Percentiles rank a stretch among this genome's conserved stretches.
Evolutionary conservation across 2,888 invertebrate species (phyloP).

Genomic region (Drosophila mercatorum): DNA sequence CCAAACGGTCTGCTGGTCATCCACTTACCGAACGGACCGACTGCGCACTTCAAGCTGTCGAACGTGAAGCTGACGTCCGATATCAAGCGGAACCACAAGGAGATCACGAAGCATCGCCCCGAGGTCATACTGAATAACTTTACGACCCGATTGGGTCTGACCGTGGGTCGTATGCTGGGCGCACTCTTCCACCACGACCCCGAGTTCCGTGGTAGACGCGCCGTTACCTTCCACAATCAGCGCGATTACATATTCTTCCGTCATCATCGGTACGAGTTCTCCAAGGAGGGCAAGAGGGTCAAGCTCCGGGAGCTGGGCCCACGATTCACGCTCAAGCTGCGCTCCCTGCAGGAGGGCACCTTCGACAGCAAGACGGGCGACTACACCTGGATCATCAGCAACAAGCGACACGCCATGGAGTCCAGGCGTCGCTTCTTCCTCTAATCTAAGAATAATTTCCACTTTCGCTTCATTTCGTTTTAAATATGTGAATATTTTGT

Average conservation of each 20-base stretch:
- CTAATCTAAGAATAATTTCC: slow-evolving; percentile 84
- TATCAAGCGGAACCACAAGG: slow-evolving; percentile 90
- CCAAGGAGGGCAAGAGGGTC: slow-evolving; percentile 90
- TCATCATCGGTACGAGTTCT: slow-evolving; percentile 98
- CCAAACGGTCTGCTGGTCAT: slow-evolving; percentile 97
- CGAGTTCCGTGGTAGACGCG: slow-evolving; percentile 96
- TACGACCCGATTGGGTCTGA: slow-evolving; percentile 95
- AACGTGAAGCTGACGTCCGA: slow-evolving; percentile 96
- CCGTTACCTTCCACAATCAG: slow-evolving; percentile 99
- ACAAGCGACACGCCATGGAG: slow-evolving; percentile 96
- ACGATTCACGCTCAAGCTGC: slow-evolving; percentile 95
- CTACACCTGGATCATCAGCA: slow-evolving; percentile 97
- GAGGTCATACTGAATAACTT: slow-evolving; percentile 98
- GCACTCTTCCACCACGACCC: slow-evolving; percentile 98
- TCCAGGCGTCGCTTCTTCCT: slow-evolving; percentile 96
- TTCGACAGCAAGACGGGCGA: slow-evolving; percentile 99
- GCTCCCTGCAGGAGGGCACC: slow-evolving; percentile 97
- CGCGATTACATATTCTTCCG: slow-evolving; percentile 99
- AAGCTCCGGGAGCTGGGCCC: slow-evolving; percentile 97
- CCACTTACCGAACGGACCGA: slow-evolving; percentile 98
- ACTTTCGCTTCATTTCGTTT: slow-evolving; percentile 7
- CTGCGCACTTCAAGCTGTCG: slow-evolving; percentile 97
- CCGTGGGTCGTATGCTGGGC: slow-evolving; percentile 96
- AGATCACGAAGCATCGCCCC: slow-evolving; percentile 94
- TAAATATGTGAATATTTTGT: slow-evolving; percentile 30